phyloP scores from a whole-genome alignment of 2,888 invertebrate species.

The Octonoba sinensis region DNA sequence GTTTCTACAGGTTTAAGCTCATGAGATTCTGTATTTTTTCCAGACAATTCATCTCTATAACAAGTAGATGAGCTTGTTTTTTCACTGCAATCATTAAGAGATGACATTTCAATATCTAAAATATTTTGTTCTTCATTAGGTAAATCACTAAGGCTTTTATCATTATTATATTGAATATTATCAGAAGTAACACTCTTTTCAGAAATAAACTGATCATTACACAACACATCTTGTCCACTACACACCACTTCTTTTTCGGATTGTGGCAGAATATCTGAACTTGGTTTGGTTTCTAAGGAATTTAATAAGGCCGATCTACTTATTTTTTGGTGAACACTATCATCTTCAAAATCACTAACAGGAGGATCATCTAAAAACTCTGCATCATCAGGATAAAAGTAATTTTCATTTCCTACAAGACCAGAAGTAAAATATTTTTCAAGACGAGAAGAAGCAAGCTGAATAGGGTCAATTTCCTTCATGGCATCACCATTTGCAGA shows the following conservation, averaged over 20 bases:
- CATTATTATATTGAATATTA: too few relatives aligned
- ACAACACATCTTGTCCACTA: too few relatives aligned
- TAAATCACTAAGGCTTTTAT: too few relatives aligned
- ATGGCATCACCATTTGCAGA: slow-evolving; percentile 86
- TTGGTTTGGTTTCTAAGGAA: slow-evolving; percentile 44
- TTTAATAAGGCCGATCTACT: slow-evolving; percentile 54
- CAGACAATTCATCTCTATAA: slow-evolving; percentile 8
- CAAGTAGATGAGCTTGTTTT: too few relatives aligned
- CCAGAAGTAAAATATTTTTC: slow-evolving; percentile 83
- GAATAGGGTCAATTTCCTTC: slow-evolving; percentile 77
- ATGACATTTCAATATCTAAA: too few relatives aligned
- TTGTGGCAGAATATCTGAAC: too few relatives aligned
- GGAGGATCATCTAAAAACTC: slow-evolving; percentile 60
- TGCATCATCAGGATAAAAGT: slow-evolving; percentile 65
- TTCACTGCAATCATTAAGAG: too few relatives aligned
- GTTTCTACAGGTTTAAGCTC: background rate
- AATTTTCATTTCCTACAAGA: slow-evolving; percentile 62
- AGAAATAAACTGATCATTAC: too few relatives aligned
- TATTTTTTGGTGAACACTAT: slow-evolving; percentile 47
- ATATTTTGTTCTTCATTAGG: too few relatives aligned
- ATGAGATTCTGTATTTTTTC: background rate
- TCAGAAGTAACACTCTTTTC: too few relatives aligned
- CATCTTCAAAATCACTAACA: slow-evolving; percentile 55
- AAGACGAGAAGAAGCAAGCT: slow-evolving; percentile 84
- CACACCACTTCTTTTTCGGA: too few relatives aligned